A percentile compares a stretch with the other conserved stretches of the same genome.
Evolutionary conservation across 2,888 invertebrate species (phyloP).

Genomic region (Mythimna ferrago): DNA sequence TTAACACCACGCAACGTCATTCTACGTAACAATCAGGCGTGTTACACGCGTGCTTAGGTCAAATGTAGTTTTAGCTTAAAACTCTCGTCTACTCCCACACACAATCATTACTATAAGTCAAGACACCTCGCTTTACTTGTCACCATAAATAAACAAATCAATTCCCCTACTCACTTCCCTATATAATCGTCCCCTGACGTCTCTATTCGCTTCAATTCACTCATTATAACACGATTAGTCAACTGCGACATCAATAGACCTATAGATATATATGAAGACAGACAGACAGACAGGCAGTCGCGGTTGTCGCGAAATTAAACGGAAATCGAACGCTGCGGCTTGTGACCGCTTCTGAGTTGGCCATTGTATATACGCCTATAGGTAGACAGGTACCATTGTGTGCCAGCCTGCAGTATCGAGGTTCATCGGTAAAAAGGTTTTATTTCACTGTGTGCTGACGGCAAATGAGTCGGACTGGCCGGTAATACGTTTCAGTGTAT

Average conservation of each 20-base stretch:
- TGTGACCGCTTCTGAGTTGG: slow-evolving; percentile 71
- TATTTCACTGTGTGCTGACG: slow-evolving; percentile 32
- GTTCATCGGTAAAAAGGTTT: slow-evolving; percentile 27
- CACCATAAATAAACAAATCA: slow-evolving; percentile 28
- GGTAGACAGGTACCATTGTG: slow-evolving; percentile 42
- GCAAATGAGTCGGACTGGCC: slow-evolving; percentile 19
- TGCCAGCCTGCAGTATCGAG: slow-evolving; percentile 35
- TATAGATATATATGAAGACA: slow-evolving; percentile 48
- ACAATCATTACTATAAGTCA: background rate
- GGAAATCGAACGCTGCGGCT: slow-evolving; percentile 87
- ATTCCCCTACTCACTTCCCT: slow-evolving; percentile 4
- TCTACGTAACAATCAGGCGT: too few relatives aligned
- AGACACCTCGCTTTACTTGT: background rate
- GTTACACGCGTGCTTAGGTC: too few relatives aligned
- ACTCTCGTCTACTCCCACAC: background rate
- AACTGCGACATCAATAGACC: slow-evolving; percentile 51
- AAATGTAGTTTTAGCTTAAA: background rate
- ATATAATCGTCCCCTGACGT: slow-evolving; percentile 32
- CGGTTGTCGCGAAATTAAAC: slow-evolving; percentile 83
- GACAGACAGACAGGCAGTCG: slow-evolving; percentile 59
- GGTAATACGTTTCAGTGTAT: slow-evolving; percentile 21
- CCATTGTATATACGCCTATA: slow-evolving; percentile 48
- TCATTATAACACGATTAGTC: slow-evolving; percentile 73
- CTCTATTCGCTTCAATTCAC: slow-evolving; percentile 63
- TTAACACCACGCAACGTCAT: too few relatives aligned